Conservation (phyloP, 2,888 invertebrate species). For the Cheilosia pagana region DNA sequence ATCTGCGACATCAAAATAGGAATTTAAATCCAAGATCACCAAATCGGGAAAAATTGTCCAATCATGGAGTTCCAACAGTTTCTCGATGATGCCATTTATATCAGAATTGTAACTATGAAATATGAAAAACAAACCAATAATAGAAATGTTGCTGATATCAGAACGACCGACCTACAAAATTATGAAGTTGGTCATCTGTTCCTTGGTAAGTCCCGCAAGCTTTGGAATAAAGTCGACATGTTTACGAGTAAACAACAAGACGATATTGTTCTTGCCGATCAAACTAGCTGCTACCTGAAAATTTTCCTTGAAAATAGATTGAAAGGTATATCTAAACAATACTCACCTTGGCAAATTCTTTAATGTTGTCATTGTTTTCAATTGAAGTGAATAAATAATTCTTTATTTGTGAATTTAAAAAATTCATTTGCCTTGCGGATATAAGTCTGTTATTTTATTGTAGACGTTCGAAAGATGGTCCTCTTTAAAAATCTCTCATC, state of each 20-base stretch:
- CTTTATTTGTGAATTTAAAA: neutral
- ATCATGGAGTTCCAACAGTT: constrained; percentile 69
- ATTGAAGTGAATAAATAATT: constrained; percentile 55
- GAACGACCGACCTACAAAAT: constrained; percentile 40
- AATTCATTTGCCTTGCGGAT: constrained; percentile 10
- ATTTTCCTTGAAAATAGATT: neutral
- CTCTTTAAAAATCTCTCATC: too few species aligned
- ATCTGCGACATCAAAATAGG: constrained; percentile 10
- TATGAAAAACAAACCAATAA: neutral
- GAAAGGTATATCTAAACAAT: neutral
- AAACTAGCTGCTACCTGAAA: constrained; percentile 52
- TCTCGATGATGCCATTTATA: constrained; percentile 44
- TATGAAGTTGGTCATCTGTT: constrained; percentile 54
- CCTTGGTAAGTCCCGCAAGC: constrained; percentile 42
- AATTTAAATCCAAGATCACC: constrained; percentile 64
- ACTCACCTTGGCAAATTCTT: constrained; percentile 58
- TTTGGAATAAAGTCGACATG: constrained; percentile 50
- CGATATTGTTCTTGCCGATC: constrained; percentile 37
- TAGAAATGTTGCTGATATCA: neutral
- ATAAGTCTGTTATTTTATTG: neutral
- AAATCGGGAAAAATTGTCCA: constrained; percentile 68
- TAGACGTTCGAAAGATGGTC: too few species aligned
- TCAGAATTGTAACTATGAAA: constrained; percentile 64
- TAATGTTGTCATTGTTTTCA: constrained; percentile 41
- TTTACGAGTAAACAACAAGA: constrained; percentile 51